phyloP scores from a whole-genome alignment of 2,797 vertebrate genomes.

The Gadopsis marmoratus region DNA sequence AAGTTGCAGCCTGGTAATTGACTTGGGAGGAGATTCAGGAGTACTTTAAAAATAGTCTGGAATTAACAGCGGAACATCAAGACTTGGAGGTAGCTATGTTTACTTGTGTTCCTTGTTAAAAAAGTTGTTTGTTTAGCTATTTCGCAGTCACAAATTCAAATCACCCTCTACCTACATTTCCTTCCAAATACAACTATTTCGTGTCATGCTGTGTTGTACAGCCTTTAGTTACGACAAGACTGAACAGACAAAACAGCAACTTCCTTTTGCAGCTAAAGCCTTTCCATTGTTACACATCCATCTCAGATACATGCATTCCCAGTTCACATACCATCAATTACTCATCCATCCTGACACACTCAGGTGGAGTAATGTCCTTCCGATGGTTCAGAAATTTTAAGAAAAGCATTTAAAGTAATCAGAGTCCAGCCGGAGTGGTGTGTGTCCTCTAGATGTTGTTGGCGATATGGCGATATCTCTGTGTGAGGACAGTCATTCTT shows the following conservation, averaged over 20 bases:
- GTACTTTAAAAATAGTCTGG: conserved; percentile 72
- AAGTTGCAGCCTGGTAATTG: conserved; percentile 88
- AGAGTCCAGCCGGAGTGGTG: conserved; percentile 76
- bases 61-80: conserved; percentile 63
- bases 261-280: conserved; percentile 42
- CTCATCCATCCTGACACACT: conserved; percentile 79
- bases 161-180: conserved; percentile 20
- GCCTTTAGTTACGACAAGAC: conserved; percentile 37
- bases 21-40: conserved; percentile 80
- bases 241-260: conserved; percentile 41
- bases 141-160: conserved; percentile 18
- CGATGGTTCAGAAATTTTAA: conserved; percentile 83
- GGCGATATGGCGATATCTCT: conserved; percentile 76
- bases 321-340: conserved; percentile 71
- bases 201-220: conserved; percentile 27
- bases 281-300: conserved; percentile 34
- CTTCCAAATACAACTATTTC: conserved; percentile 22
- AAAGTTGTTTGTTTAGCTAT: conserved; percentile 43
- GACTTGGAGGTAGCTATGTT: conserved; percentile 41
- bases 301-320: conserved; percentile 60
- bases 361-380: conserved; percentile 81
- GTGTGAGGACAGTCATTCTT: conserved; percentile 79
- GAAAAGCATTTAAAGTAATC: conserved; percentile 81
- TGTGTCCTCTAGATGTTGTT: conserved; percentile 86
- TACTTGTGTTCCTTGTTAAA: conserved; percentile 41